Conservation (phyloP, 2,113 vertebrate species). For the Chloroceryle aenea region DNA sequence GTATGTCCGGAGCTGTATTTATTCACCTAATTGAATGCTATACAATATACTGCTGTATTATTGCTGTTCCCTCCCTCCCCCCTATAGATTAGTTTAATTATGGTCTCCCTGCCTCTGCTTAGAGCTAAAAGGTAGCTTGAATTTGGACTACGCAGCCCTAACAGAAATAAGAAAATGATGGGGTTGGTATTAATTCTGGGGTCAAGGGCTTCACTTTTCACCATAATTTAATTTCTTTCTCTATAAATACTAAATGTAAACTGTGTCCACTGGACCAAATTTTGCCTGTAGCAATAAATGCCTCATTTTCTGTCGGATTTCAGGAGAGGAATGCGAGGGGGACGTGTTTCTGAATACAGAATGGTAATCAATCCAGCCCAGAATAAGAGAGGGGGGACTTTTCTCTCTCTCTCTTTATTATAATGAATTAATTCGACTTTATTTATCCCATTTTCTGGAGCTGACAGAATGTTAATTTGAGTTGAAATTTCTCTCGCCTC, state of each 20-base stretch:
- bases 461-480: slow-evolving; percentile 99
- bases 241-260: slow-evolving; percentile 97
- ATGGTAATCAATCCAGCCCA: slow-evolving; percentile 89
- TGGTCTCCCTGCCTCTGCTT: slow-evolving; percentile 4
- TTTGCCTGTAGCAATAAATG: slow-evolving; percentile 87
- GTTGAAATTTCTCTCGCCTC: slow-evolving; percentile 97
- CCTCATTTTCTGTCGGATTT: slow-evolving; percentile 88
- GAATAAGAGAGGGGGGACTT: slow-evolving; percentile 80
- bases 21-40: slow-evolving; percentile 55
- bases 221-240: slow-evolving; percentile 87
- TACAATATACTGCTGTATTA: slow-evolving; percentile 40
- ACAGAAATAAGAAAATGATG: slow-evolving; percentile 60
- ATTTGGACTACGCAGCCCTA: slow-evolving; percentile 33
- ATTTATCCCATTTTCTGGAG: slow-evolving; percentile 99
- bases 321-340: slow-evolving; percentile 85
- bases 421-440: slow-evolving; percentile 99
- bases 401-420: slow-evolving; percentile 85
- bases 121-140: slow-evolving; percentile 43
- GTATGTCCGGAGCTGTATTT: slow-evolving; percentile 55
- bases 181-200: slow-evolving; percentile 79
- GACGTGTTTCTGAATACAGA: slow-evolving; percentile 96
- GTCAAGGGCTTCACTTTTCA: slow-evolving; percentile 84
- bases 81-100: slow-evolving; percentile 35
- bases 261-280: slow-evolving; percentile 87
- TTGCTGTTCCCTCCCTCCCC: slow-evolving; percentile 40